Evolutionary conservation across 2,888 invertebrate genomes (phyloP), one percentile per base, ranked within the genome.

Genomic region (Nomada hirtipes): DNA sequence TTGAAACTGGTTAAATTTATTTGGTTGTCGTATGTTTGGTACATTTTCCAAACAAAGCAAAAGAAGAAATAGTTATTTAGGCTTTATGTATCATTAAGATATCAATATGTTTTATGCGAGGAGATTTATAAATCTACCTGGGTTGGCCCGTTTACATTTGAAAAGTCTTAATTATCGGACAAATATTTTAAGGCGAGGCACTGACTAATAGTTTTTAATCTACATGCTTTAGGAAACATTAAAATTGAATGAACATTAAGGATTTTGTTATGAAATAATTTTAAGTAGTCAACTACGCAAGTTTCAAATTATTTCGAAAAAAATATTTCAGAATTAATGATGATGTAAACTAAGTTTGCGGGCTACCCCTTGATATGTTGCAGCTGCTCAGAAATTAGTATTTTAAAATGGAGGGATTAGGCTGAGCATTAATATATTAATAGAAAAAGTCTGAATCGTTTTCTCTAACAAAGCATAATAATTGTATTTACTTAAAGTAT

Each of bases 371-470:
- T 83, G 76, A 85, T 77, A 79, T 57, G 52, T 74, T 63, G 53
- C 57, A 59, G 44, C 47, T 70, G 18, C 44, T 73, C 55, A 69
- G 57, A 64, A 64, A 50, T 82, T 59, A 59, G 11, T 76, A 65
- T 76, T 80, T 23, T 61, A 85, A 87, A 87, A 70, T 86, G 88
- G 86, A 87, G 83, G 59, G 86, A 87, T 87, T 87, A 87, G 79
- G 64, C 50, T 13, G 60, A 44, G 26, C 18, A 23, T 53, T 61
- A 11, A 29, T 15, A 26, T 26, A 53, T 42, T 4, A 74, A 73
- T 55, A 9, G 65, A 52, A 50, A 36, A 36, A 61, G n/a, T 42
- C 29, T 57, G 4, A 68, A 52, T 53, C n/a, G 18, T 20, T 68
- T 57, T 20, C 13, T 26, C 44, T 26, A 15, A 50, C 20, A 67